Conservation (phyloP, 2,113 vertebrate genomes). For the Cavia aperea region DNA sequence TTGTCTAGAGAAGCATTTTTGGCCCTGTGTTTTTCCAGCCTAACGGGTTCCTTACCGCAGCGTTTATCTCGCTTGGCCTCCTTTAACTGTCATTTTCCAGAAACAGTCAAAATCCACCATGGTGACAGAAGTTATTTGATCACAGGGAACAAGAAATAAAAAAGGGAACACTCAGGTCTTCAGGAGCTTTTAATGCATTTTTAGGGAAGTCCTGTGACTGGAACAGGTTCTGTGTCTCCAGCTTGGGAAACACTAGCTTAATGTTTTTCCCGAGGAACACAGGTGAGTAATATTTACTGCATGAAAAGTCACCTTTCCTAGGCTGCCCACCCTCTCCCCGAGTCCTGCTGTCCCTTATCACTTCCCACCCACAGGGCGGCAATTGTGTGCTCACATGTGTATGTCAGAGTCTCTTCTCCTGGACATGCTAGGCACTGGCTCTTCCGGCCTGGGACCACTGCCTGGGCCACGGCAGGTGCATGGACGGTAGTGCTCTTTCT, state of each 20-base stretch:
- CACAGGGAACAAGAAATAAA: not conserved
- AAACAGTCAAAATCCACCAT: conserved; percentile 19
- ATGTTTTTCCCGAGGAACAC: not conserved
- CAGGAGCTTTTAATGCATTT: not conserved
- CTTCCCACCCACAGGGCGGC: accelerated
- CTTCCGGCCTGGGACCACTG: not conserved
- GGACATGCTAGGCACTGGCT: not conserved
- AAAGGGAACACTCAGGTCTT: conserved; percentile 18
- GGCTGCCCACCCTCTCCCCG: not conserved
- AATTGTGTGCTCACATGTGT: not conserved
- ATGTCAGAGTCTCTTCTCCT: not conserved
- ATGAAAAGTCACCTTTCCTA: not conserved
- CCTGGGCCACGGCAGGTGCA: not conserved
- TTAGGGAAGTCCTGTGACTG: conserved; percentile 1
- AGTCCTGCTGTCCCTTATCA: not conserved
- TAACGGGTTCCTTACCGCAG: conserved; percentile 46
- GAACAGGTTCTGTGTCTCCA: not conserved
- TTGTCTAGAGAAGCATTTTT: not conserved
- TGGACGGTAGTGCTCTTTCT: not conserved
- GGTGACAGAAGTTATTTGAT: conserved; percentile 53
- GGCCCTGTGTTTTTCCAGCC: not conserved
- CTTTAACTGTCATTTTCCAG: conserved; percentile 41
- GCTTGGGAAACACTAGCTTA: not conserved
- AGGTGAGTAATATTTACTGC: not conserved
- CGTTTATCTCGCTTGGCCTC: conserved; percentile 39